phyloP scores from a whole-genome alignment of 2,888 invertebrate genomes.

The Xanthorhoe spadicearia region DNA sequence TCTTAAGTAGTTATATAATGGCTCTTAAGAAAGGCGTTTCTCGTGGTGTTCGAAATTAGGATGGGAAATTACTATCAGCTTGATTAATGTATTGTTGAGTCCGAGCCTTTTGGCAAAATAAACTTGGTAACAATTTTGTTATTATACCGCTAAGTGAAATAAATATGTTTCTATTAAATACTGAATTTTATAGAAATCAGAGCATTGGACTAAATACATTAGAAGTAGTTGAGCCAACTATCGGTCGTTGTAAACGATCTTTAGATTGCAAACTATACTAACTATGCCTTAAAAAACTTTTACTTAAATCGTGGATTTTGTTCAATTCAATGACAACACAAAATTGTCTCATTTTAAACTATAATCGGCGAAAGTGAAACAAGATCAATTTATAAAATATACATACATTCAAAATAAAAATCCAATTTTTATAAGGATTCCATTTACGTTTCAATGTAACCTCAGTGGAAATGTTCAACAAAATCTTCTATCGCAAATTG shows the following conservation, averaged over 20 bases:
- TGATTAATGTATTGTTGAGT: conserved; percentile 45
- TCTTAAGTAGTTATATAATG: conserved; percentile 48
- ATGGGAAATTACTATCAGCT: conserved; percentile 44
- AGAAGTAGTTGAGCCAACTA: too few species aligned
- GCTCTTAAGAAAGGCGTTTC: conserved; percentile 43
- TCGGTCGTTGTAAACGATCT: too few species aligned
- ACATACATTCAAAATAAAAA: conserved; percentile 17
- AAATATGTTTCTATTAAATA: neutral
- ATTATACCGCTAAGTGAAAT: neutral
- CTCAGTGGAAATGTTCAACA: conserved; percentile 56
- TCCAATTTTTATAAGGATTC: conserved; percentile 21
- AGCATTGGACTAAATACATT: neutral
- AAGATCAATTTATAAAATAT: neutral
- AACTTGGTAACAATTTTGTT: neutral
- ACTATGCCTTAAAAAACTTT: too few species aligned
- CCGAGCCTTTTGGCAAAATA: conserved; percentile 28
- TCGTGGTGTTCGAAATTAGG: conserved; percentile 47
- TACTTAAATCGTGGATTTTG: too few species aligned
- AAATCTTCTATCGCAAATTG: conserved; percentile 74
- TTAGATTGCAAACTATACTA: too few species aligned
- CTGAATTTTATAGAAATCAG: neutral
- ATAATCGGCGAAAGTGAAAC: neutral
- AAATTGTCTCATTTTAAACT: neutral
- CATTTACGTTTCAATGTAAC: conserved; percentile 40
- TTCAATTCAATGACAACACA: too few species aligned